Conservation (phyloP, 2,797 vertebrate species). For the Chelon labrosus region DNA sequence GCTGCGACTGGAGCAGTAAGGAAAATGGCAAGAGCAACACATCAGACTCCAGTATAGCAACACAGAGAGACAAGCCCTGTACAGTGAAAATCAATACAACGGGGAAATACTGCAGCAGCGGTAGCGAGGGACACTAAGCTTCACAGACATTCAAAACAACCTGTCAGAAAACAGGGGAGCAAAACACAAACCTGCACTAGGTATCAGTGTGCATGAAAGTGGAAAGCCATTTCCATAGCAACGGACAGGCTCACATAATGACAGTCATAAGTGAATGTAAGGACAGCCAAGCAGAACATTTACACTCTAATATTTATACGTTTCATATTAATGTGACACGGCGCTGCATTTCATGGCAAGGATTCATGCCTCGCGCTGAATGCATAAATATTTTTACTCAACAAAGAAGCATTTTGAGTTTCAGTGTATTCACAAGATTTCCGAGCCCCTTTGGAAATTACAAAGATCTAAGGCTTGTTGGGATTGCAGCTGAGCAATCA, state of each 20-base stretch:
- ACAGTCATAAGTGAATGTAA: conserved; percentile 20
- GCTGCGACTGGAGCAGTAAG: conserved; percentile 45
- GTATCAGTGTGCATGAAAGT: conserved; percentile 13
- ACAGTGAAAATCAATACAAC: conserved; percentile 51
- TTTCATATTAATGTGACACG: conserved; percentile 28
- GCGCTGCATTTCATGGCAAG: conserved; percentile 7
- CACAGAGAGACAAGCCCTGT: conserved; percentile 21
- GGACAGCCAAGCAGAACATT: conserved; percentile 34
- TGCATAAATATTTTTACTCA: conserved; percentile 11
- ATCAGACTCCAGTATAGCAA: conserved; percentile 28
- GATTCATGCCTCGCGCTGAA: conserved; percentile 25
- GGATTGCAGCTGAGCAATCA: conserved; percentile 54
- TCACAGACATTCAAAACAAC: conserved; percentile 13
- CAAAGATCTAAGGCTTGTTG: conserved; percentile 62
- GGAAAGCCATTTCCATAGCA: conserved; percentile 38
- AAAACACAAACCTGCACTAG: conserved; percentile 17
- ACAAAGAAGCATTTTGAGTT: conserved; percentile 52
- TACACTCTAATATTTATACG: conserved; percentile 26
- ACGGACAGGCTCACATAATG: conserved; percentile 40
- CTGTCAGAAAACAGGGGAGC: conserved; percentile 6
- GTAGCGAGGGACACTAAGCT: background rate
- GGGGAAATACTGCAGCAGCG: conserved; percentile 37
- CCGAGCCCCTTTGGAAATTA: conserved; percentile 38
- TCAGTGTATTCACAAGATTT: conserved; percentile 36
- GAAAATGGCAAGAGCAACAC: conserved; percentile 37